Evolutionary conservation across 2,888 invertebrate genomes (phyloP).

Genomic region (Archaeoteleia sp.): DNA sequence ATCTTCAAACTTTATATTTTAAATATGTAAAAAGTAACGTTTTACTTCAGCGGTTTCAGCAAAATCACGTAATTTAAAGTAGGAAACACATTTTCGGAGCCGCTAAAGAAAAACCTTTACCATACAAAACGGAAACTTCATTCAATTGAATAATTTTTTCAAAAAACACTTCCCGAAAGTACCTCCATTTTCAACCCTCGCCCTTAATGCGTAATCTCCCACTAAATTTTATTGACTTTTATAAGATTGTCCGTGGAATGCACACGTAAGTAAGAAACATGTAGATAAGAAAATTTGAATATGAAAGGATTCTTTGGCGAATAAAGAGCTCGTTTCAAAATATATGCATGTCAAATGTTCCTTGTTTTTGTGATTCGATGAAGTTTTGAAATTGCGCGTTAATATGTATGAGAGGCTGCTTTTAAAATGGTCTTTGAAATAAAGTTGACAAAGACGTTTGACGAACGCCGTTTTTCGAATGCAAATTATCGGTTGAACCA

Average conservation of each 20-base stretch:
- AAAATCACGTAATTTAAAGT: too few relatives aligned
- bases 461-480: constrained; percentile 12
- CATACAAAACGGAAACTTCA: too few relatives aligned
- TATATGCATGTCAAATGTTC: constrained; percentile 2
- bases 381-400: constrained; percentile 18
- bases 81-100: too few relatives aligned
- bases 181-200: too few relatives aligned
- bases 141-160: too few relatives aligned
- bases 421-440: constrained; percentile 5
- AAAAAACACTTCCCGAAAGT: too few relatives aligned
- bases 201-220: too few relatives aligned
- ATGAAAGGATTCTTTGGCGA: constrained; percentile 7
- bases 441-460: background rate
- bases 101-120: too few relatives aligned
- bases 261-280: constrained; percentile 17
- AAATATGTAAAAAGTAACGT: too few relatives aligned
- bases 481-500: constrained; percentile 10
- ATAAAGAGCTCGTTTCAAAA: constrained; percentile 9
- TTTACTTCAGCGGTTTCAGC: too few relatives aligned
- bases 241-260: background rate
- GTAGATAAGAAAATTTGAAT: constrained; percentile 36
- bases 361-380: constrained; percentile 12
- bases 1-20: too few relatives aligned
- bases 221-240: background rate
- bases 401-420: constrained; percentile 22